These are phyloP conservation scores for Drosophila anceps DNA, from an alignment of 2,888 invertebrate genomes.

Conservation along the genomic window DNA sequence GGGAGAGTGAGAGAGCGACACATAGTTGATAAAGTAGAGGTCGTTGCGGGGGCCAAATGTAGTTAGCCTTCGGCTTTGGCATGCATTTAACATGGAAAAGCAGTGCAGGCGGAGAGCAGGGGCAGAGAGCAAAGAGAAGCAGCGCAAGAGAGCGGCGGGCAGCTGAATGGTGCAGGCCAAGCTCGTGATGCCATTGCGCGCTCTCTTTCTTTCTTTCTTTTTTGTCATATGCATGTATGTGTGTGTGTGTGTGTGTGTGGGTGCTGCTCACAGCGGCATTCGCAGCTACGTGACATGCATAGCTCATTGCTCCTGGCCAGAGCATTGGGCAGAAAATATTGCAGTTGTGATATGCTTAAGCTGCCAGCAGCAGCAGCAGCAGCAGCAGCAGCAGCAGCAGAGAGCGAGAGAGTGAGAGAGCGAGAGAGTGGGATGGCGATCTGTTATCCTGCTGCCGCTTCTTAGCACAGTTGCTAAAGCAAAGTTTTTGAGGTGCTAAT, in stretches of 20 bases:
- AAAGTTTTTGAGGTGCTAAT: slow-evolving; percentile 73
- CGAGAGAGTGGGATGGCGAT: neutral
- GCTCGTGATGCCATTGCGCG: slow-evolving; percentile 43
- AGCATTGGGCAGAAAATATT: slow-evolving; percentile 70
- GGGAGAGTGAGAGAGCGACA: slow-evolving; percentile 9
- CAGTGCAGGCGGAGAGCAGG: neutral
- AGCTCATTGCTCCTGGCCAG: slow-evolving; percentile 71
- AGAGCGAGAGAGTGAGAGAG: neutral
- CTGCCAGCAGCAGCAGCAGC: slow-evolving; percentile 30
- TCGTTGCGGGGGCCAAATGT: slow-evolving; percentile 59
- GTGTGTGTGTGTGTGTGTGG: slow-evolving; percentile 12
- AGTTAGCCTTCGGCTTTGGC: slow-evolving; percentile 78
- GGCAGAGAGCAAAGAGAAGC: neutral
- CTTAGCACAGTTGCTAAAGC: slow-evolving; percentile 24
- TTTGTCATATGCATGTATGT: slow-evolving; percentile 21
- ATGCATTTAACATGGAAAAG: slow-evolving; percentile 72
- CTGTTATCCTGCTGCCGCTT: slow-evolving; percentile 15
- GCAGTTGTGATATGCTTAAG: slow-evolving; percentile 78
- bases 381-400: neutral
- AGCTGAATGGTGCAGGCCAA: slow-evolving; percentile 28
- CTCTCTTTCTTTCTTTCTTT: neutral
- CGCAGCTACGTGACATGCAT: slow-evolving; percentile 74
- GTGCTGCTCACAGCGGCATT: slow-evolving; percentile 46
- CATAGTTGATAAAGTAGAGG: slow-evolving; percentile 2
- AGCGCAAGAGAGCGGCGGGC: neutral